phyloP scores from a whole-genome alignment of 2,888 invertebrate genomes.

The Papilio elwesi region DNA sequence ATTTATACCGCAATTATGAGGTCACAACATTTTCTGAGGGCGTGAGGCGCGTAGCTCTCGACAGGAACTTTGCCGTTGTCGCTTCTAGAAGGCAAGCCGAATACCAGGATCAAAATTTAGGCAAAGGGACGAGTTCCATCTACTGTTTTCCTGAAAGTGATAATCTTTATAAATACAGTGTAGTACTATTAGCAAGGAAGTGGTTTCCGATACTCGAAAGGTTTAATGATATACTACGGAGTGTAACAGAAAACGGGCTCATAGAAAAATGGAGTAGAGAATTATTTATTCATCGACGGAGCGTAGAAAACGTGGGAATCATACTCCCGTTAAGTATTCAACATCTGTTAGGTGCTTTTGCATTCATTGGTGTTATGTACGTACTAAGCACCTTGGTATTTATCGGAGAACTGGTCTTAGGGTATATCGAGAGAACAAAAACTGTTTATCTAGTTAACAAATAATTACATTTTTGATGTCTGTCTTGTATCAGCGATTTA shows the following conservation, averaged over 20 bases:
- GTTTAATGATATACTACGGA: constrained; percentile 76
- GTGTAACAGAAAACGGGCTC: constrained; percentile 77
- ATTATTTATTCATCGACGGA: constrained; percentile 63
- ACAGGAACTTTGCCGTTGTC: constrained; percentile 73
- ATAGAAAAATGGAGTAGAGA: constrained; percentile 80
- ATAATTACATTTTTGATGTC: neutral
- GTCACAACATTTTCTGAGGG: constrained; percentile 73
- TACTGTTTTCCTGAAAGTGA: constrained; percentile 77
- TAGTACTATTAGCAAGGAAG: constrained; percentile 73
- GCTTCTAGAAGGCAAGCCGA: constrained; percentile 75
- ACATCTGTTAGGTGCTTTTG: constrained; percentile 78
- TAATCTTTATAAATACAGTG: constrained; percentile 79
- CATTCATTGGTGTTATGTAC: constrained; percentile 76
- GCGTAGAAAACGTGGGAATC: constrained; percentile 58
- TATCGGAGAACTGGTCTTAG: constrained; percentile 60
- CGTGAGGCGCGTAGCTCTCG: constrained; percentile 66
- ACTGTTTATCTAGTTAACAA: neutral
- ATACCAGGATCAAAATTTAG: constrained; percentile 75
- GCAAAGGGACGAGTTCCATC: constrained; percentile 71
- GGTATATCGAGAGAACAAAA: constrained; percentile 22
- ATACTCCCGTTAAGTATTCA: constrained; percentile 70
- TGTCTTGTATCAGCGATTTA: neutral
- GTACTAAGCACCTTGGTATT: constrained; percentile 66
- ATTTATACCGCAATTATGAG: constrained; percentile 79
- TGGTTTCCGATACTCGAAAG: constrained; percentile 78